phyloP scores from a whole-genome alignment of 1,140 invertebrate genomes.

The Brachystomella parvula region DNA sequence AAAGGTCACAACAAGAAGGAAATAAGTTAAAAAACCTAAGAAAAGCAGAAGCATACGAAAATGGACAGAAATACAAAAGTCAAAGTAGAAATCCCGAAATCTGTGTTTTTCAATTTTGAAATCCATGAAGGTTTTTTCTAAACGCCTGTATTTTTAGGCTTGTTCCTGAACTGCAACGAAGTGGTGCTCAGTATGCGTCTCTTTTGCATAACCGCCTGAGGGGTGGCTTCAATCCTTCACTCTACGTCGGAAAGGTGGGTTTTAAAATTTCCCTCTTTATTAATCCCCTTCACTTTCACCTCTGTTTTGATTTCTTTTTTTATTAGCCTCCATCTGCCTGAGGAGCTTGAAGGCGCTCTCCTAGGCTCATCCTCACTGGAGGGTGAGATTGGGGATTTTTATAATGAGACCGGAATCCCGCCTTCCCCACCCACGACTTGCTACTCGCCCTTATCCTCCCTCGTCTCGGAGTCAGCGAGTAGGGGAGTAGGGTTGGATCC shows the following conservation, averaged over 20 bases:
- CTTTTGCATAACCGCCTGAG: constrained; percentile 35
- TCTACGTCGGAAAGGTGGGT: constrained; percentile 35
- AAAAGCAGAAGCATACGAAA: too few species aligned
- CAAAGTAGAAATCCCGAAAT: too few species aligned
- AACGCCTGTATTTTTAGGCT: constrained; percentile 29
- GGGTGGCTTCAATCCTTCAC: constrained; percentile 31
- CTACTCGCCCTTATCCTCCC: constrained; percentile 30
- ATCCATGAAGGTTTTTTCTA: too few species aligned
- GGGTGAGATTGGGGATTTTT: constrained; percentile 1
- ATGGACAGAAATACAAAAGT: too few species aligned
- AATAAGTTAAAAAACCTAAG: too few species aligned
- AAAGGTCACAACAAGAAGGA: too few species aligned
- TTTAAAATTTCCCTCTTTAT: neutral
- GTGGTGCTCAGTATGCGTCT: constrained; percentile 33
- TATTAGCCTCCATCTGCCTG: constrained; percentile 24
- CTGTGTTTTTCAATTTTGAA: too few species aligned
- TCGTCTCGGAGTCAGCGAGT: constrained; percentile 10
- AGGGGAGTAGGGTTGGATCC: neutral
- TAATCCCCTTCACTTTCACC: neutral
- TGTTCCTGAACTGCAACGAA: constrained; percentile 36
- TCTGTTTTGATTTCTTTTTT: constrained; percentile 1
- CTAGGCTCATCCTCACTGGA: neutral
- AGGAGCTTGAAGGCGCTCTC: constrained; percentile 10
- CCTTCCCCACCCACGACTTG: constrained; percentile 34
- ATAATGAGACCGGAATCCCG: constrained; percentile 13